phyloP scores from a whole-genome alignment of 2,113 vertebrate species.

The Hepsetus odoe region DNA sequence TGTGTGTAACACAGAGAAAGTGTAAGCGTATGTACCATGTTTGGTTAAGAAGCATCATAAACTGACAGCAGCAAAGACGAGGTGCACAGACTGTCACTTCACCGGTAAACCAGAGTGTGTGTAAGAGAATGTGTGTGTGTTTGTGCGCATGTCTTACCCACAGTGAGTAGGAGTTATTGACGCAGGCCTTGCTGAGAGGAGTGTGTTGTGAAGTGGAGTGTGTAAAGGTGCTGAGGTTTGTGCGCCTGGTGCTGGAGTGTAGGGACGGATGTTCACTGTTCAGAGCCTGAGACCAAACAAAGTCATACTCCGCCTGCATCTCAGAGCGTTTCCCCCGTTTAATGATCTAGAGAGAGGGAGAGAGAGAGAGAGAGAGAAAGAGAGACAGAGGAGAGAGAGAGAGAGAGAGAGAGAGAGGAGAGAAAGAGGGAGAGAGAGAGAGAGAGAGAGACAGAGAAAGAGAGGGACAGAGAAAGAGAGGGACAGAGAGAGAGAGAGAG shows the following conservation, averaged over 20 bases:
- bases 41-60: too few relatives aligned
- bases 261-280: constrained; percentile 68
- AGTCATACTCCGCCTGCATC: constrained; percentile 79
- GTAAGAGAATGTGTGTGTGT: neutral
- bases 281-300: constrained; percentile 78
- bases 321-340: constrained; percentile 86
- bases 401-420: neutral
- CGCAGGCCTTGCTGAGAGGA: constrained; percentile 65
- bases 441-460: too few relatives aligned
- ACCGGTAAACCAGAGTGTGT: neutral
- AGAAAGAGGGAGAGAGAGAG: neutral
- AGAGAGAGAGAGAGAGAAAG: too few relatives aligned
- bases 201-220: constrained; percentile 65
- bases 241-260: constrained; percentile 21
- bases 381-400: too few relatives aligned
- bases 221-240: neutral
- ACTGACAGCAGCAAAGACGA: neutral
- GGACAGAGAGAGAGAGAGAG: too few relatives aligned
- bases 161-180: constrained; percentile 71
- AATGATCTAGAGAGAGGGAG: constrained; percentile 80
- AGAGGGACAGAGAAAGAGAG: too few relatives aligned
- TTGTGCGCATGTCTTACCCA: constrained; percentile 79
- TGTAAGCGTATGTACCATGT: too few relatives aligned
- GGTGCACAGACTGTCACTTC: neutral
- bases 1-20: too few relatives aligned